Conservation (phyloP, 2,797 vertebrate genomes). For the Cirrhinus mrigala region DNA sequence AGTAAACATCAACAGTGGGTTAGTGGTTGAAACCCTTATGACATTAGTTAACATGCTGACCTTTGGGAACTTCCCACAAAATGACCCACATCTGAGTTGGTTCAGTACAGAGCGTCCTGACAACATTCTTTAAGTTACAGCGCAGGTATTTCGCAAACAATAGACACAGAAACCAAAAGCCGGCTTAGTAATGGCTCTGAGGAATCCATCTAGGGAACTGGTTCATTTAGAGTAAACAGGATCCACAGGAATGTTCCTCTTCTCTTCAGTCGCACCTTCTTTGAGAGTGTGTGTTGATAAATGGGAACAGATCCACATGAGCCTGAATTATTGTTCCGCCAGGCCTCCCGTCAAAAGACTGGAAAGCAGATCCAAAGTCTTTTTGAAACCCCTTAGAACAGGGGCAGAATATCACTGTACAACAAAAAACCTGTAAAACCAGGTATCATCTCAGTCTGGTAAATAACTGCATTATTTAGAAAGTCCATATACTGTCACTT, state of each 20-base stretch:
- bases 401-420: constrained; percentile 48
- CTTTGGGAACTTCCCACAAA: constrained; percentile 8
- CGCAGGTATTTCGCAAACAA: constrained; percentile 34
- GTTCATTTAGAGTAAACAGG: constrained; percentile 38
- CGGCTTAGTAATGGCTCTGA: constrained; percentile 23
- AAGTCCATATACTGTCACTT: constrained; percentile 22
- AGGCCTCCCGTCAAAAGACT: constrained; percentile 21
- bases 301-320: constrained; percentile 15
- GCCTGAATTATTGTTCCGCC: constrained; percentile 30
- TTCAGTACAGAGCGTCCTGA: not conserved
- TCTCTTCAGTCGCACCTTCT: not conserved
- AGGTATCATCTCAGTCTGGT: constrained; percentile 63
- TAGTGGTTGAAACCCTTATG: constrained; percentile 5
- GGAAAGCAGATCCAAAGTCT: constrained; percentile 51
- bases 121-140: constrained; percentile 23
- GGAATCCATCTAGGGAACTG: constrained; percentile 38
- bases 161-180: constrained; percentile 44
- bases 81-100: not conserved
- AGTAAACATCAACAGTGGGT: constrained; percentile 22
- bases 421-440: constrained; percentile 79
- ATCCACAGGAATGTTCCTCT: constrained; percentile 40
- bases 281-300: constrained; percentile 3
- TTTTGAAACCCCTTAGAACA: constrained; percentile 60
- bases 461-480: constrained; percentile 44
- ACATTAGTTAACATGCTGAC: not conserved